A percentile compares a stretch with the other conserved stretches of the same genome.
Conservation (phyloP, 1,140 invertebrate species). For the Drosophila ambigua region DNA sequence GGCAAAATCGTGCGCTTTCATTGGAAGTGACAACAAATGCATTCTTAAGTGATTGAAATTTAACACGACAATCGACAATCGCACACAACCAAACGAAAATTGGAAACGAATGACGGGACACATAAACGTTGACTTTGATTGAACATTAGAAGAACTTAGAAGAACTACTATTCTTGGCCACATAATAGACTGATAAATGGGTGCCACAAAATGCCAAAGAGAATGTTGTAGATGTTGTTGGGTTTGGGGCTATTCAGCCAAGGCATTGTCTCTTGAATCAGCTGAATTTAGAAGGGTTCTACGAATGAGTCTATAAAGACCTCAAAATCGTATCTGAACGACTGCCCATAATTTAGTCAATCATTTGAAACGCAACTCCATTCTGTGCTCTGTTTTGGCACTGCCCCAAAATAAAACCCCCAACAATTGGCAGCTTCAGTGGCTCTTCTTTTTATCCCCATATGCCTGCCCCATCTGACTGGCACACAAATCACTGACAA, state of each 20-base stretch:
- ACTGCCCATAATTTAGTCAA: no score
- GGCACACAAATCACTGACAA: slow-evolving; percentile 72
- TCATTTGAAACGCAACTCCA: no score
- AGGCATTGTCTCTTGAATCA: no score
- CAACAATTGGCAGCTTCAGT: slow-evolving; percentile 33
- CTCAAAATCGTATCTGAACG: no score
- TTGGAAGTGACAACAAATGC: slow-evolving; percentile 72
- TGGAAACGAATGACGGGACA: slow-evolving; percentile 48
- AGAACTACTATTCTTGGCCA: slow-evolving; percentile 12
- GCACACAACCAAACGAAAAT: slow-evolving; percentile 34
- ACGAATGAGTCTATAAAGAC: no score
- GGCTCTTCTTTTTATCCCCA: slow-evolving; percentile 13
- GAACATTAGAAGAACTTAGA: slow-evolving; percentile 23
- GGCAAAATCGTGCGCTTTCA: slow-evolving; percentile 69
- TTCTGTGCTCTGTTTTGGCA: no score
- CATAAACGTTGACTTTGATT: slow-evolving; percentile 51
- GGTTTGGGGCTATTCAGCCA: no score
- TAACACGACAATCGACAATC: slow-evolving; percentile 54
- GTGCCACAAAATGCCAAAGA: background rate
- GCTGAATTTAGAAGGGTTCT: no score
- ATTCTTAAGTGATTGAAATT: slow-evolving; percentile 79
- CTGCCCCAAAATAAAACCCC: no score
- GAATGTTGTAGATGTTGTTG: background rate
- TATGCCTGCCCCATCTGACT: slow-evolving; percentile 11
- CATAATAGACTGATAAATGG: slow-evolving; percentile 4